phyloP scores from a whole-genome alignment of 2,888 invertebrate species.

The Andrena bicolor region DNA sequence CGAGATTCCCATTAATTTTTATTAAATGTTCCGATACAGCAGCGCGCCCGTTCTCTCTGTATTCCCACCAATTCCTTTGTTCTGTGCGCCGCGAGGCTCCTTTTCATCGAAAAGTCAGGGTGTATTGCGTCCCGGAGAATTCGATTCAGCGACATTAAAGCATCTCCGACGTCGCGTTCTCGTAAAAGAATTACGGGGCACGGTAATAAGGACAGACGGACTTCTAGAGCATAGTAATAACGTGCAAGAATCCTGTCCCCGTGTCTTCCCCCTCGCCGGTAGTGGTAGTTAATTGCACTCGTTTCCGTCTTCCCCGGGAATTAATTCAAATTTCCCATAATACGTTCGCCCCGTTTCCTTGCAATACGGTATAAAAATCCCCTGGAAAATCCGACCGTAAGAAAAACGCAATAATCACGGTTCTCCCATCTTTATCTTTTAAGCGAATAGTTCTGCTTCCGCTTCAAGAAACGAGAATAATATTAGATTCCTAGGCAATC shows the following conservation, averaged over 20 bases:
- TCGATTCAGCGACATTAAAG: conserved; percentile 50
- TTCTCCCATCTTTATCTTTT: neutral
- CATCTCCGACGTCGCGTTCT: conserved; percentile 42
- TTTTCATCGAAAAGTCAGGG: conserved; percentile 25
- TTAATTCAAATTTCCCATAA: conserved; percentile 63
- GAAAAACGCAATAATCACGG: conserved; percentile 17
- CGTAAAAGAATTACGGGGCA: conserved; percentile 60
- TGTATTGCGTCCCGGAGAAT: conserved; percentile 22
- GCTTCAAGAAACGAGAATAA: neutral
- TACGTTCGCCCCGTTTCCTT: conserved; percentile 18
- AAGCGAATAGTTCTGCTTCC: neutral
- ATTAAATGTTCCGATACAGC: neutral
- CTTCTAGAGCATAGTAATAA: conserved; percentile 61
- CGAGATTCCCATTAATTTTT: conserved; percentile 11
- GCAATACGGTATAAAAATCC: conserved; percentile 17
- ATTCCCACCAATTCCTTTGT: neutral
- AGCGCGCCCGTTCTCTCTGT: neutral
- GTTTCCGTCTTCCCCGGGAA: conserved; percentile 56
- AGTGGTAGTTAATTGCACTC: conserved; percentile 67
- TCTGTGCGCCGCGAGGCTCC: neutral
- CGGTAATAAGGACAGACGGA: conserved; percentile 59
- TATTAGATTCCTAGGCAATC: conserved; percentile 10
- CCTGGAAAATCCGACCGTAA: neutral
- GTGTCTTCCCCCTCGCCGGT: conserved; percentile 39
- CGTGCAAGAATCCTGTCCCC: conserved; percentile 62